Evolutionary conservation across 1,140 invertebrate genomes (phyloP).

Genomic region (Caenorhabditis brenneri): DNA sequence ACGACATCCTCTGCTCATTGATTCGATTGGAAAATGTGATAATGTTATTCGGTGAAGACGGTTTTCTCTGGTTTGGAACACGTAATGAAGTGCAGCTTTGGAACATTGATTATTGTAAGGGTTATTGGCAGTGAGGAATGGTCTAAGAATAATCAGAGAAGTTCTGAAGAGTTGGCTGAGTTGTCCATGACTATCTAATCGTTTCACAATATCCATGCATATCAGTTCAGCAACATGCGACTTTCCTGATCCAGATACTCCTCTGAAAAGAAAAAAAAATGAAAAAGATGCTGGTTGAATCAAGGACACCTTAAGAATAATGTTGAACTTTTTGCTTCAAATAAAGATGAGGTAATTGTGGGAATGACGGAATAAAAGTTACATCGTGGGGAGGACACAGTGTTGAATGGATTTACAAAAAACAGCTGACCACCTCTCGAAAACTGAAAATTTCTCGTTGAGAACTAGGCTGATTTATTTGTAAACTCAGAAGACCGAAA

Average conservation of each 20-base stretch:
- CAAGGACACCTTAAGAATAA: conserved; percentile 24
- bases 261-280: conserved; percentile 13
- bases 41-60: conserved; percentile 2
- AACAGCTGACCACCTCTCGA: conserved; percentile 23
- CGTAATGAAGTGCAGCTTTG: conserved; percentile 19
- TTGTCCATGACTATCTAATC: conserved; percentile 13
- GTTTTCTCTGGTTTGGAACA: not conserved
- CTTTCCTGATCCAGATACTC: conserved; percentile 46
- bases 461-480: no score
- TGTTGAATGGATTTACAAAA: conserved; percentile 47
- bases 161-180: conserved; percentile 9
- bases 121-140: conserved; percentile 35
- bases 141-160: not conserved
- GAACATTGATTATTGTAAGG: conserved; percentile 43
- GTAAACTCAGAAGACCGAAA: no score
- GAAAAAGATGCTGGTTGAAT: not conserved
- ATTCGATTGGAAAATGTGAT: conserved; percentile 37
- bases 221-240: conserved; percentile 42
- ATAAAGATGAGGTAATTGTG: conserved; percentile 7
- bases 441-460: conserved; percentile 52
- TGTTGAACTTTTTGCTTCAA: not conserved
- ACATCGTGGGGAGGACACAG: conserved; percentile 3
- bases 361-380: conserved; percentile 33
- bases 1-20: conserved; percentile 31
- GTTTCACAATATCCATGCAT: conserved; percentile 33